Evolutionary conservation across 2,797 vertebrate genomes (phyloP).

Genomic region (Crocidura indochinensis): DNA sequence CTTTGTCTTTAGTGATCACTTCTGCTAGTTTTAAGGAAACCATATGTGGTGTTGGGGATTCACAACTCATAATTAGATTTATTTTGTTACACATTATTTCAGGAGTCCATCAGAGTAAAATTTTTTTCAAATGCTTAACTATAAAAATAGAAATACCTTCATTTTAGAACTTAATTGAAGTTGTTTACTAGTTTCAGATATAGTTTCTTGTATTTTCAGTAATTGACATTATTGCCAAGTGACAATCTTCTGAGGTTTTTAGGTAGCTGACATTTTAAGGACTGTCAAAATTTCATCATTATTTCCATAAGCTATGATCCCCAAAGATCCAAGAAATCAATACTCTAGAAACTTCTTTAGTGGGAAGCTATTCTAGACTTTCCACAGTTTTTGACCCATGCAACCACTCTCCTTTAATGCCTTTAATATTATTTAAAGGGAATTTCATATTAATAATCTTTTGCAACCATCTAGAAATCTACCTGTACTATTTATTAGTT

Average conservation of each 20-base stretch:
- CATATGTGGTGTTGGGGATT: no score
- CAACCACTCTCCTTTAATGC: neutral
- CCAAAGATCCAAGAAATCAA: no score
- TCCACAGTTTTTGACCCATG: conserved; percentile 5
- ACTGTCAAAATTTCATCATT: neutral
- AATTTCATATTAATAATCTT: neutral
- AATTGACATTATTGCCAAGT: conserved; percentile 7
- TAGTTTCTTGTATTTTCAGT: neutral
- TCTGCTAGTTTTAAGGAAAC: no score
- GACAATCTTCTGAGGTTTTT: neutral
- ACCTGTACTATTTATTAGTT: neutral
- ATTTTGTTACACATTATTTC: neutral
- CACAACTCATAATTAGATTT: neutral
- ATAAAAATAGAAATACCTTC: neutral
- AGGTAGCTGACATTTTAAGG: neutral
- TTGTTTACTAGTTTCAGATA: conserved; percentile 8
- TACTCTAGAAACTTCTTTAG: neutral
- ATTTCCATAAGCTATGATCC: neutral
- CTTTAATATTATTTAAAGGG: neutral
- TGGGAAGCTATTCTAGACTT: neutral
- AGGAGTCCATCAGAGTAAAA: neutral
- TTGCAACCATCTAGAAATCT: neutral
- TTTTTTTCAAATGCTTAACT: neutral
- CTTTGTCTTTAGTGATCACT: no score
- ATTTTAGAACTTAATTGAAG: neutral